These are phyloP conservation scores for Marasmarcha lunaedactyla DNA, from an alignment of 2,888 invertebrate genomes.

Conservation along the genomic window DNA sequence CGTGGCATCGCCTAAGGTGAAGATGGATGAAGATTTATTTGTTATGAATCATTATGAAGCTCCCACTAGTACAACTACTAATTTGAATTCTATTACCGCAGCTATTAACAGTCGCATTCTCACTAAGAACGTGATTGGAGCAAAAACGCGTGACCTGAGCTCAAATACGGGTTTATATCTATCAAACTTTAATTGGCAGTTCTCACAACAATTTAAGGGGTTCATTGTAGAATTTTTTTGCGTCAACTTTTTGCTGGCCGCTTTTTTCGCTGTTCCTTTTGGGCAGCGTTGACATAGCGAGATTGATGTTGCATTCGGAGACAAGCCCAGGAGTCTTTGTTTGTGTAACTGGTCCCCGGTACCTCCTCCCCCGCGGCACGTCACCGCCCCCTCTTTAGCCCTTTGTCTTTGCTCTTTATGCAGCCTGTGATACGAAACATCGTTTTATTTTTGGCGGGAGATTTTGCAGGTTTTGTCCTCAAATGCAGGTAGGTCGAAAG, in stretches of 20 bases:
- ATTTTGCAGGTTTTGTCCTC: conserved; percentile 30
- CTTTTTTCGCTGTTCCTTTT: conserved; percentile 61
- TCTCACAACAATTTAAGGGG: conserved; percentile 62
- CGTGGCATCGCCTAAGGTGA: no score
- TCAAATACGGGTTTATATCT: conserved; percentile 38
- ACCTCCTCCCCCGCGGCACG: conserved; percentile 21
- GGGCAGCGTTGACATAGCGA: conserved; percentile 58
- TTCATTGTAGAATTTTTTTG: conserved; percentile 59
- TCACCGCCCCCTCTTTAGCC: conserved; percentile 30
- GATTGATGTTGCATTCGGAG: conserved; percentile 66
- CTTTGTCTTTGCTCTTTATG: conserved; percentile 58
- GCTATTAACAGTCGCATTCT: background rate
- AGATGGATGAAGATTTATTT: no score
- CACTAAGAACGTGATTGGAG: conserved; percentile 1
- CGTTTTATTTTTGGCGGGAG: conserved; percentile 53
- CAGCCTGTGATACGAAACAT: conserved; percentile 46
- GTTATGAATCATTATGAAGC: no score
- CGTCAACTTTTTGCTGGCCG: conserved; percentile 41
- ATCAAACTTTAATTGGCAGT: conserved; percentile 70
- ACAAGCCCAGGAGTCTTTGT: conserved; percentile 64
- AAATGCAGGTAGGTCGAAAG: conserved; percentile 26
- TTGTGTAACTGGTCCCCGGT: conserved; percentile 52
- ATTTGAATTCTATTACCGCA: background rate
- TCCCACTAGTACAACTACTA: background rate
- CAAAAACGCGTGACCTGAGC: conserved; percentile 10